Conservation (phyloP, 2,797 vertebrate genomes). For the Gymnoscopelus microlampas region DNA sequence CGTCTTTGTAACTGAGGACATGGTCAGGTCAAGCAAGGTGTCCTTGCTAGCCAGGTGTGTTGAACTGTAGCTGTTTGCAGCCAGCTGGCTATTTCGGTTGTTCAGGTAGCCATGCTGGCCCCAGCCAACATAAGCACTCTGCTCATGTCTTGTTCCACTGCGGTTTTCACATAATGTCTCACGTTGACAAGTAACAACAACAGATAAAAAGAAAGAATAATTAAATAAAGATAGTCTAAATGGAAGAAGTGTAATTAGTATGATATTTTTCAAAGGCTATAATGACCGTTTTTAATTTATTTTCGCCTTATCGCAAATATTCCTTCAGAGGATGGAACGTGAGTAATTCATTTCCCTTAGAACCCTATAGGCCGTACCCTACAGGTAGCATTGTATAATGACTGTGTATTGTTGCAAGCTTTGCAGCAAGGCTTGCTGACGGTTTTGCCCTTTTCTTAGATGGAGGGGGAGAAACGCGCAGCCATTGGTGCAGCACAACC, state of each 20-base stretch:
- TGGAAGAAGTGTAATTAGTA: no score
- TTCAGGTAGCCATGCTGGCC: background rate
- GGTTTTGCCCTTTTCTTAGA: constrained; percentile 57
- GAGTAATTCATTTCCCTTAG: constrained; percentile 16
- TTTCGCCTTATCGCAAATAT: constrained; percentile 31
- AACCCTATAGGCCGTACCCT: constrained; percentile 32
- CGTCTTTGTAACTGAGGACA: constrained; percentile 17
- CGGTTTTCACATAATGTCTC: background rate
- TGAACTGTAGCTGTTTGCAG: background rate
- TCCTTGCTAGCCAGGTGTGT: constrained; percentile 23
- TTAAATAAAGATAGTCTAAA: no score
- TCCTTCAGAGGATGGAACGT: constrained; percentile 8
- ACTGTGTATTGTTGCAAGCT: constrained; percentile 41
- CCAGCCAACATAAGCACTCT: no score
- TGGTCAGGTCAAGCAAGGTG: constrained; percentile 14
- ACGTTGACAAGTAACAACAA: background rate
- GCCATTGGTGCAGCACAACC: constrained; percentile 62
- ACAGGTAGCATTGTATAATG: constrained; percentile 49
- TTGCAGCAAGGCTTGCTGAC: constrained; percentile 42
- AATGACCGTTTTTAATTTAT: constrained; percentile 1
- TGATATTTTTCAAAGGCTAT: constrained; percentile 6
- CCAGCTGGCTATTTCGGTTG: constrained; percentile 5
- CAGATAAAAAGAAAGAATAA: no score
- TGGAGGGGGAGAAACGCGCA: constrained; percentile 38
- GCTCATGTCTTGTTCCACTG: no score